Evolutionary conservation across 2,797 vertebrate genomes (phyloP).

Genomic region (Aratinga solstitialis): DNA sequence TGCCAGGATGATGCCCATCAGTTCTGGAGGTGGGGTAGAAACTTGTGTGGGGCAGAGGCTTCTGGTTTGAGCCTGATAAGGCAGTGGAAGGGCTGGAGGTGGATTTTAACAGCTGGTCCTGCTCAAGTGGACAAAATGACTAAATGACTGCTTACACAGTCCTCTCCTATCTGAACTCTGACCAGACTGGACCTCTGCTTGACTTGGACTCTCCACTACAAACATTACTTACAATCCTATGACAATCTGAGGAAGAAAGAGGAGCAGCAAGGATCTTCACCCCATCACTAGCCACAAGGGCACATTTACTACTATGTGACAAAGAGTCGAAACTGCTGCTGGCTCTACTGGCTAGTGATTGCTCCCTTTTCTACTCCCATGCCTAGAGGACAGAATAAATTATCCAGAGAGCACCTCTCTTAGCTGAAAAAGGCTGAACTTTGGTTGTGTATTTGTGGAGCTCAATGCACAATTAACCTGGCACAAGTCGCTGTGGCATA

Average conservation of each 20-base stretch:
- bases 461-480: slow-evolving; percentile 9
- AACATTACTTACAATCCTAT: background rate
- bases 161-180: background rate
- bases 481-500: background rate
- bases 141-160: background rate
- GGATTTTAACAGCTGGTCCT: background rate
- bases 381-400: background rate
- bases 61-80: background rate
- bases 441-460: background rate
- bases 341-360: background rate
- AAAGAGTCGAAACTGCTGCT: background rate
- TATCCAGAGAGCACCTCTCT: background rate
- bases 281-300: background rate
- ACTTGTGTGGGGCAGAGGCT: background rate
- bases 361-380: background rate
- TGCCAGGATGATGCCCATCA: background rate
- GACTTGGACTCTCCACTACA: background rate
- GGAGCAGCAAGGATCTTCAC: background rate
- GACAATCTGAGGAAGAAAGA: background rate
- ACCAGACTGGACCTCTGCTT: background rate
- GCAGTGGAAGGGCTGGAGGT: background rate
- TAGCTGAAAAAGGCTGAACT: background rate
- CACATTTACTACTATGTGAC: background rate
- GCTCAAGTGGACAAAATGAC: background rate
- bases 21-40: background rate